A percentile compares a stretch with the other conserved stretches of the same genome.
Conservation (phyloP, 2,113 vertebrate species). For the Triplophysa tibetana region DNA sequence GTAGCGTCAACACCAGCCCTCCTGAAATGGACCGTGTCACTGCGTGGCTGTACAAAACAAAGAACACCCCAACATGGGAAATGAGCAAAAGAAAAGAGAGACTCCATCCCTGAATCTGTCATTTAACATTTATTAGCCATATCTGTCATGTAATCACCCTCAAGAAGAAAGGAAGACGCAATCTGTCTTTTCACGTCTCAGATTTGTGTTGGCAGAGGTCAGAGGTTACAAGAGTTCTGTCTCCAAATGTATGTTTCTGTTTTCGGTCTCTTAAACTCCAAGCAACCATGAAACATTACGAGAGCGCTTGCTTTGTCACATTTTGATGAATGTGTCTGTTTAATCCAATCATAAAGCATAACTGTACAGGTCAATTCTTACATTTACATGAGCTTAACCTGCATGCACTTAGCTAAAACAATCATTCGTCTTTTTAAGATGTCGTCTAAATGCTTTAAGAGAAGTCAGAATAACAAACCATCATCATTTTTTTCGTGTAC, state of each 20-base stretch:
- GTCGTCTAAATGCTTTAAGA: too few relatives aligned
- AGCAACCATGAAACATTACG: slow-evolving; percentile 18
- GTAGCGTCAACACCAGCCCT: slow-evolving; percentile 84
- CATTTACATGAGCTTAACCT: too few relatives aligned
- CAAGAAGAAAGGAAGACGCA: slow-evolving; percentile 26
- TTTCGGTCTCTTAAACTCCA: slow-evolving; percentile 31
- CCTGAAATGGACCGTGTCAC: slow-evolving; percentile 82
- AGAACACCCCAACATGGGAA: slow-evolving; percentile 40
- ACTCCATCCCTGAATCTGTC: slow-evolving; percentile 32
- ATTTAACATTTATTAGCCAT: slow-evolving; percentile 37
- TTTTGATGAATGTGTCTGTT: background rate
- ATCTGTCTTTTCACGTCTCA: slow-evolving; percentile 32
- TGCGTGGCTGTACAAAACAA: slow-evolving; percentile 67
- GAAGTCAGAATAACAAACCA: too few relatives aligned
- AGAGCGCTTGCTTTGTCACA: slow-evolving; percentile 12
- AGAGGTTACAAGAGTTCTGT: slow-evolving; percentile 41
- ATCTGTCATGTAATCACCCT: slow-evolving; percentile 35
- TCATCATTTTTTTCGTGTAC: too few relatives aligned
- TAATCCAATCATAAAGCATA: slow-evolving; percentile 17
- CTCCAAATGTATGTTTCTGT: slow-evolving; percentile 29
- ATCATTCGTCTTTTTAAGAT: too few relatives aligned
- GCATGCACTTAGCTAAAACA: too few relatives aligned
- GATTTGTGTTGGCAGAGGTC: slow-evolving; percentile 42
- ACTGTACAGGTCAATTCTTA: background rate
- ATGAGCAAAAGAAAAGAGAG: slow-evolving; percentile 35